Conservation (phyloP, 1,140 invertebrate genomes). For the Antheraea pernyi region DNA sequence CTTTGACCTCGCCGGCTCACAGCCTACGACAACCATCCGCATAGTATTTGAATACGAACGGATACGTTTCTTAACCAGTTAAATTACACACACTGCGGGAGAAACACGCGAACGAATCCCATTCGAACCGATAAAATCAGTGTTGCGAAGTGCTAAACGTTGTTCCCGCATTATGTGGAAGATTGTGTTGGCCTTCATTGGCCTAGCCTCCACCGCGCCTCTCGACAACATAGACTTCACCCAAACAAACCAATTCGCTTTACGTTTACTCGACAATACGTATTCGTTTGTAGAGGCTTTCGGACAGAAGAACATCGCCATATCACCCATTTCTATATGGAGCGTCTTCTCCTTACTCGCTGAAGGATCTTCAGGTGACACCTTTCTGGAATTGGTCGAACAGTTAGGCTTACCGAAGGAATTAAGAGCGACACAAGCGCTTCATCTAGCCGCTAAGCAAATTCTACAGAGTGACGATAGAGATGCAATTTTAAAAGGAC, state of each 20-base stretch:
- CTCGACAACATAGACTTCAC: slow-evolving; percentile 41
- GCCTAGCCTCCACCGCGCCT: slow-evolving; percentile 45
- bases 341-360: slow-evolving; percentile 73
- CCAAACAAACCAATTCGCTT: slow-evolving; percentile 55
- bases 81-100: slow-evolving; percentile 50
- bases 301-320: slow-evolving; percentile 51
- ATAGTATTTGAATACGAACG: slow-evolving; percentile 14
- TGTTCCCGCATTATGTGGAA: slow-evolving; percentile 46
- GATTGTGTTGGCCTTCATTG: slow-evolving; percentile 36
- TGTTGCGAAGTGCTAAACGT: slow-evolving; percentile 43
- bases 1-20: slow-evolving; percentile 6
- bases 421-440: slow-evolving; percentile 48
- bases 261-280: slow-evolving; percentile 56
- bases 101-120: slow-evolving; percentile 40
- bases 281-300: slow-evolving; percentile 60
- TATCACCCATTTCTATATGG: slow-evolving; percentile 78
- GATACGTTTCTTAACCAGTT: slow-evolving; percentile 53
- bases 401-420: slow-evolving; percentile 65
- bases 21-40: slow-evolving; percentile 6
- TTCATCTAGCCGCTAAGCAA: slow-evolving; percentile 46
- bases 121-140: slow-evolving; percentile 57
- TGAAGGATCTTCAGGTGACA: slow-evolving; percentile 75
- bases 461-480: slow-evolving; percentile 41
- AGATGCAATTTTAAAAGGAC: slow-evolving; percentile 50
- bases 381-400: slow-evolving; percentile 69